phyloP scores from a whole-genome alignment of 2,797 vertebrate species.

The Steatocranus sp. region DNA sequence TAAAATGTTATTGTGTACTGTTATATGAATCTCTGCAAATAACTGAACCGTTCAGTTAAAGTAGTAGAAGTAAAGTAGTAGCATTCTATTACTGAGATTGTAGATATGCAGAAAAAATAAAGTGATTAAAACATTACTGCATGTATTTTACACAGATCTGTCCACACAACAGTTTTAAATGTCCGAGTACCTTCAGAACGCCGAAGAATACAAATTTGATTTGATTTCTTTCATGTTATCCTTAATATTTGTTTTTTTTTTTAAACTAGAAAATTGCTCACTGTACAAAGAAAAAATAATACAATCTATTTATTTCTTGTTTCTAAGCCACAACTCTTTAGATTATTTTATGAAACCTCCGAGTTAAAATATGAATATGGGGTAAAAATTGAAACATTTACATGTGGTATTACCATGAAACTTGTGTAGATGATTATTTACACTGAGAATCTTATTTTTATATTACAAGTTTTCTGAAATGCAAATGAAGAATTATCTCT shows the following conservation, averaged over 20 bases:
- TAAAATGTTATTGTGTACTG: neutral
- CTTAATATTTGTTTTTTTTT: neutral
- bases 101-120: neutral
- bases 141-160: fast-evolving
- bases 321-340: neutral
- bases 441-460: neutral
- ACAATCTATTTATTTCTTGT: neutral
- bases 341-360: neutral
- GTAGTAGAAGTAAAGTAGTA: neutral
- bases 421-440: neutral
- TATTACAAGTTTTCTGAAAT: neutral
- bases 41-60: neutral
- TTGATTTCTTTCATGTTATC: neutral
- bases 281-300: neutral
- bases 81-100: neutral
- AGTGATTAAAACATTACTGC: fast-evolving
- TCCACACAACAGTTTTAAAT: neutral
- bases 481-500: neutral
- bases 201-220: fast-evolving
- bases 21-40: neutral
- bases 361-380: fast-evolving
- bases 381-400: neutral
- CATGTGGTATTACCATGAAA: neutral
- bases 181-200: neutral
- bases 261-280: neutral